Evolutionary conservation across 2,113 vertebrate genomes (phyloP).

Genomic region (Xiphias gladius): DNA sequence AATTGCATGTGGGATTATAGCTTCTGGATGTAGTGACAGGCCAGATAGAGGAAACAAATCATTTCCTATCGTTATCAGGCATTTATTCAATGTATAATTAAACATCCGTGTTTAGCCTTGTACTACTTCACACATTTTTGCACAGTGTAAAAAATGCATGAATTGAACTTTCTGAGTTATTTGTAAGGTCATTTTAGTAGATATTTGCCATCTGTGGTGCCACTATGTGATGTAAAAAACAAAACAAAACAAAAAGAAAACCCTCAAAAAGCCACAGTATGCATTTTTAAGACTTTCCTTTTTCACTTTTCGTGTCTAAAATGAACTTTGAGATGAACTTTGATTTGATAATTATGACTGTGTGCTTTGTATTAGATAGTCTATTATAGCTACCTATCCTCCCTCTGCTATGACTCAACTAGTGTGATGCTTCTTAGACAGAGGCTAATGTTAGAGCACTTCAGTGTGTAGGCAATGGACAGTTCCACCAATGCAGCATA

Average conservation of each 20-base stretch:
- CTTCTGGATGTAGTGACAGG: slow-evolving; percentile 31
- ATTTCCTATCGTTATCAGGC: neutral
- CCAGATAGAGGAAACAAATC: neutral
- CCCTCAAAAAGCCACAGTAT: neutral
- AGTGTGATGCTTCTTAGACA: slow-evolving; percentile 67
- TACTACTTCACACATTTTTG: neutral
- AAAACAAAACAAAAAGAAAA: neutral
- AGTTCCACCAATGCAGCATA: slow-evolving; percentile 70
- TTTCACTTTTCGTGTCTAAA: slow-evolving; percentile 1
- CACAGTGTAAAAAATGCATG: neutral
- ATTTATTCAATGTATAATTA: slow-evolving; percentile 1
- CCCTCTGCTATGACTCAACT: slow-evolving; percentile 76
- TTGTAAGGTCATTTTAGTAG: neutral
- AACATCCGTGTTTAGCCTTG: neutral
- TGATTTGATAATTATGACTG: slow-evolving; percentile 32
- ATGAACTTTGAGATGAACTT: slow-evolving; percentile 20
- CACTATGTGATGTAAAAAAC: neutral
- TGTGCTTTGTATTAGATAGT: slow-evolving; percentile 29
- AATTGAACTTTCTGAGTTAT: neutral
- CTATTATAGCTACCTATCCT: slow-evolving; percentile 67
- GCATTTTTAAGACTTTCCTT: slow-evolving; percentile 4
- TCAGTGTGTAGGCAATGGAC: slow-evolving; percentile 77
- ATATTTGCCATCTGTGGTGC: neutral
- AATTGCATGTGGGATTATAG: slow-evolving; percentile 17
- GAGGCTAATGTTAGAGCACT: slow-evolving; percentile 75